Evolutionary conservation across 2,888 invertebrate genomes (phyloP).

Genomic region (Lasioglossum villosulum): DNA sequence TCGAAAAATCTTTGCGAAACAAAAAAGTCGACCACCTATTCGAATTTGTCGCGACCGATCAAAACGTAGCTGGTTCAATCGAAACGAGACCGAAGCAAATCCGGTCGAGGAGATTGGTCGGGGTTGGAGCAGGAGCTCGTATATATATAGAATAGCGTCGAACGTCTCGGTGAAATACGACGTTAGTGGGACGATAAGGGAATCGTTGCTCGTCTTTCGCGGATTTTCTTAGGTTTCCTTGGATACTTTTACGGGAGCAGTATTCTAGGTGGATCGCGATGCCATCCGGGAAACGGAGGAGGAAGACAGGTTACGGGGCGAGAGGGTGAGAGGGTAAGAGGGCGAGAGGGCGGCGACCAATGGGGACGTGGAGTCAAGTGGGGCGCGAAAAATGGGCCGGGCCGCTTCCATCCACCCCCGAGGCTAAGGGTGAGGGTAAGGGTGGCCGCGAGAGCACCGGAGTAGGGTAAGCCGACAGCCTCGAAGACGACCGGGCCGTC

Average conservation of each 20-base stretch:
- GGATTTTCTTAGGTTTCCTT: slow-evolving; percentile 58
- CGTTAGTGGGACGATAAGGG: slow-evolving; percentile 30
- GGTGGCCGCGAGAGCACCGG: slow-evolving; percentile 69
- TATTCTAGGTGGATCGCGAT: slow-evolving; percentile 37
- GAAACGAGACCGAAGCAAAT: neutral
- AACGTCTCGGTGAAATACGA: neutral
- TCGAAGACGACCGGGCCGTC: slow-evolving; percentile 79
- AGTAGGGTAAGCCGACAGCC: slow-evolving; percentile 79
- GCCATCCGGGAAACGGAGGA: slow-evolving; percentile 68
- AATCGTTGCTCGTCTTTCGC: slow-evolving; percentile 34
- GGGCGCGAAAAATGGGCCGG: slow-evolving; percentile 84
- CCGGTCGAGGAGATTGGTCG: neutral
- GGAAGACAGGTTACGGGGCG: slow-evolving; percentile 79
- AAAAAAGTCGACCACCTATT: neutral
- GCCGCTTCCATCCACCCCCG: slow-evolving; percentile 80
- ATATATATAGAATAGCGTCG: neutral
- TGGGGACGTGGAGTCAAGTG: slow-evolving; percentile 82
- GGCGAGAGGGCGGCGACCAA: slow-evolving; percentile 81
- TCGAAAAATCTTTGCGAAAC: neutral
- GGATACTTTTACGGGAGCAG: slow-evolving; percentile 46
- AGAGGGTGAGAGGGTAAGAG: slow-evolving; percentile 59
- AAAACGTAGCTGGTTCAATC: neutral
- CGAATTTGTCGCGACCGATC: neutral
- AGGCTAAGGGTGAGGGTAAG: slow-evolving; percentile 81
- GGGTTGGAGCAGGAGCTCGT: neutral